Conservation (phyloP, 2,113 vertebrate genomes). For the Pachypanchax playfairii region DNA sequence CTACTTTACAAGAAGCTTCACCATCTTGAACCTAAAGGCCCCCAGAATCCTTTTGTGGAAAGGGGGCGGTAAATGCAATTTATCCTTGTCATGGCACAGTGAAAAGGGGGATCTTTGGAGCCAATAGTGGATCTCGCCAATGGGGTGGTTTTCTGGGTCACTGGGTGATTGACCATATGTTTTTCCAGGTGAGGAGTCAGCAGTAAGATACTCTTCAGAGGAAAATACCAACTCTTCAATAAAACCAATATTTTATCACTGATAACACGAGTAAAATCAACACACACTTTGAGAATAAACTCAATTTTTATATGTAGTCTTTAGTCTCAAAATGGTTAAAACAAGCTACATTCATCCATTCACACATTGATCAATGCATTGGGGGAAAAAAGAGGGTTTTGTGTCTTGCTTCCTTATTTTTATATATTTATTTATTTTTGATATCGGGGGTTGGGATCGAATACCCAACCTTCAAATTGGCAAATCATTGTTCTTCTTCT, state of each 20-base stretch:
- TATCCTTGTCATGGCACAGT: constrained; percentile 76
- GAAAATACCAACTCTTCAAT: constrained; percentile 56
- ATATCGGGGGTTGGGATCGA: too few relatives aligned
- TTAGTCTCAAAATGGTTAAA: too few relatives aligned
- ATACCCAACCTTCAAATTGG: too few relatives aligned
- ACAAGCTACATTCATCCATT: too few relatives aligned
- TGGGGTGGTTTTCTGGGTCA: constrained; percentile 72
- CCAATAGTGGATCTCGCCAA: constrained; percentile 69
- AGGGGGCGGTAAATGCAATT: constrained; percentile 71
- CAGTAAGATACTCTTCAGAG: constrained; percentile 69
- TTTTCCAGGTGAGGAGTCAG: constrained; percentile 77
- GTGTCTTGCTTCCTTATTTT: too few relatives aligned
- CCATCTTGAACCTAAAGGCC: constrained; percentile 41
- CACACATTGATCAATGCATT: too few relatives aligned
- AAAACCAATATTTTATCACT: constrained; percentile 34
- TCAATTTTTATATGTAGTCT: too few relatives aligned
- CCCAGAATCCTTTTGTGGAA: constrained; percentile 61
- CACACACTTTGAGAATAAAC: too few relatives aligned
- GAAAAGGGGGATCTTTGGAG: constrained; percentile 56
- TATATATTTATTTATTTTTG: too few relatives aligned
- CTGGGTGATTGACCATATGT: constrained; percentile 62
- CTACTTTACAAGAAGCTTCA: constrained; percentile 39
- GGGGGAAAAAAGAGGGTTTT: too few relatives aligned
- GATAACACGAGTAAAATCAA: constrained; percentile 44
- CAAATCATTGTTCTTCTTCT: too few relatives aligned